Conservation (phyloP, 1,140 invertebrate species). For the Bombus turneri region DNA sequence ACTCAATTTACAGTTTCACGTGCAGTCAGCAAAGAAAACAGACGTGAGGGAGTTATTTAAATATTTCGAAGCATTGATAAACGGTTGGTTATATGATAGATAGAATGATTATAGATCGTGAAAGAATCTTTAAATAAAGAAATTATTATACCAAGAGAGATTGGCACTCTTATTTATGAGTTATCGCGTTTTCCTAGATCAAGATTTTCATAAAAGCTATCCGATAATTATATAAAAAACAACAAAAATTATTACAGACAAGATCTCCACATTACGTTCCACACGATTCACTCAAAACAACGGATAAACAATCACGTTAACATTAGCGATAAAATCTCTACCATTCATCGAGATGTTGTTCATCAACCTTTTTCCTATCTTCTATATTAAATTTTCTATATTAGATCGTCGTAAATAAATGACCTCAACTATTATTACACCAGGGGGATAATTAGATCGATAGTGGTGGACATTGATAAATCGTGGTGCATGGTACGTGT, state of each 20-base stretch:
- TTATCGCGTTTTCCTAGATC: background rate
- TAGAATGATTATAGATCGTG: background rate
- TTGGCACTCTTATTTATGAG: background rate
- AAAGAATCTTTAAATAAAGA: background rate
- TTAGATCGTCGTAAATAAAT: background rate
- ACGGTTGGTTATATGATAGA: too few species aligned
- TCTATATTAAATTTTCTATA: background rate
- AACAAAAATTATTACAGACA: background rate
- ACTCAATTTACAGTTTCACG: background rate
- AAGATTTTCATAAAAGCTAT: too few species aligned
- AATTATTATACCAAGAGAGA: background rate
- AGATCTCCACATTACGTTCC: too few species aligned
- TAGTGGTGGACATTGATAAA: background rate
- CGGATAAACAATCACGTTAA: background rate
- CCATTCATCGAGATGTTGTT: background rate
- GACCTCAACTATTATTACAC: background rate
- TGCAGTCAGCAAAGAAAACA: background rate
- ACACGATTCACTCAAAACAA: background rate
- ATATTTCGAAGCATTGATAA: background rate
- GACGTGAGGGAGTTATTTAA: constrained; percentile 4
- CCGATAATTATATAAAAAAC: background rate
- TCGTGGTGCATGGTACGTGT: background rate
- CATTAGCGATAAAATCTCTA: background rate
- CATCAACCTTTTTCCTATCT: background rate
- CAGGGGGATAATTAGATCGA: background rate